Evolutionary conservation across 2,113 vertebrate species (phyloP).

Genomic region (Pelusios castaneus): DNA sequence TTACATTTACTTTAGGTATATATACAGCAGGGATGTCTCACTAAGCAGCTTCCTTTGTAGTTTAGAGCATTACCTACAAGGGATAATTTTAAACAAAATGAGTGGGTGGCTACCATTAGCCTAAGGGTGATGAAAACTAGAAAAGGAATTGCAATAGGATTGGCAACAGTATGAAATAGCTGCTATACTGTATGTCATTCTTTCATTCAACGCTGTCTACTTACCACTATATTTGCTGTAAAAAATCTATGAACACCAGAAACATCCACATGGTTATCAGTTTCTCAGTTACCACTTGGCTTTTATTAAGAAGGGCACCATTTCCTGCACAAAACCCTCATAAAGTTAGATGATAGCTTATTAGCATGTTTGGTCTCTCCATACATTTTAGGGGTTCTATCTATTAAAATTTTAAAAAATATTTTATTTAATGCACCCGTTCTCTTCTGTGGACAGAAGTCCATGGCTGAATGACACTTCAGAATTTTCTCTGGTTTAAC

Average conservation of each 20-base stretch:
- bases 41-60: not conserved
- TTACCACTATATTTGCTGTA: not conserved
- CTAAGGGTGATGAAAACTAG: not conserved
- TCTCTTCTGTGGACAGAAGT: not conserved
- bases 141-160: not conserved
- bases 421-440: not conserved
- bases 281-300: not conserved
- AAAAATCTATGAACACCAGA: not conserved
- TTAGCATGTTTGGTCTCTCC: not conserved
- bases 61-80: not conserved
- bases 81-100: not conserved
- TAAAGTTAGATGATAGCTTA: not conserved
- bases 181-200: not conserved
- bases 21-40: not conserved
- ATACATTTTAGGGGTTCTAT: not conserved
- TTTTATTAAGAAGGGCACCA: not conserved
- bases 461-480: not conserved
- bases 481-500: not conserved
- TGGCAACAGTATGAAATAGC: not conserved
- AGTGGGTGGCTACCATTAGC: not conserved
- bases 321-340: not conserved
- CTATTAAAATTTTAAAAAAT: not conserved
- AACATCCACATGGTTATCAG: not conserved
- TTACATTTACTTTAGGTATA: not conserved
- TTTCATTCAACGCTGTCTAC: not conserved